These are phyloP conservation scores for Drosophila sechellia DNA, from an alignment of 1,140 invertebrate genomes.

Conservation along the genomic window DNA sequence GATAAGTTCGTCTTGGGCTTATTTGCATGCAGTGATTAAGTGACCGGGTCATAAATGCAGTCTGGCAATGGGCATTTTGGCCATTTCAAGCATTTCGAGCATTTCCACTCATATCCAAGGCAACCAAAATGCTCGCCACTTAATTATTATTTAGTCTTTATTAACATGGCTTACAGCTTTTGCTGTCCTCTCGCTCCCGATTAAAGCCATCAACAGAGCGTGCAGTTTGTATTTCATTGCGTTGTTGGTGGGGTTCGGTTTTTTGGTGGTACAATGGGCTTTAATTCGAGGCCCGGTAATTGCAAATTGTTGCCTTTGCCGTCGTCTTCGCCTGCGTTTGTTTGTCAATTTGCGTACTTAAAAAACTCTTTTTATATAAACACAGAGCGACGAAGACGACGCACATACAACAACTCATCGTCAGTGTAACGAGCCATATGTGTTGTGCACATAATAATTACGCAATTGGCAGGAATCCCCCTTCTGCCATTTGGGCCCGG, in stretches of 20 bases:
- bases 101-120: slow-evolving; percentile 17
- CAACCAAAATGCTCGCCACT: slow-evolving; percentile 38
- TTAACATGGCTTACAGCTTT: slow-evolving; percentile 43
- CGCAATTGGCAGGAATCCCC: slow-evolving; percentile 53
- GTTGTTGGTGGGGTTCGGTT: not conserved
- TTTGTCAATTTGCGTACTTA: slow-evolving; percentile 79
- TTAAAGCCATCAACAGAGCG: slow-evolving; percentile 48
- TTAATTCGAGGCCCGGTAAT: slow-evolving; percentile 37
- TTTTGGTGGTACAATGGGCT: slow-evolving; percentile 3
- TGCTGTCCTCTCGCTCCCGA: slow-evolving; percentile 39
- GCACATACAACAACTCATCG: slow-evolving; percentile 22
- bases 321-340: slow-evolving; percentile 48
- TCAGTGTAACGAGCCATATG: slow-evolving; percentile 51
- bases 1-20: not conserved
- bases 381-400: not conserved
- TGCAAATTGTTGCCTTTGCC: slow-evolving; percentile 44
- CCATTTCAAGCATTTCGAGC: not conserved
- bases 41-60: slow-evolving; percentile 41
- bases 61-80: not conserved
- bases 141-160: slow-evolving; percentile 62
- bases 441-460: slow-evolving; percentile 70
- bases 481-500: not conserved
- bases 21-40: slow-evolving; percentile 61
- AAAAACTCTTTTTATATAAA: slow-evolving; percentile 70
- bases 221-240: slow-evolving; percentile 20